Percentiles rank a stretch among this genome's conserved stretches.
Conservation (phyloP, 2,797 vertebrate species). For the Rhynchonycteris naso region DNA sequence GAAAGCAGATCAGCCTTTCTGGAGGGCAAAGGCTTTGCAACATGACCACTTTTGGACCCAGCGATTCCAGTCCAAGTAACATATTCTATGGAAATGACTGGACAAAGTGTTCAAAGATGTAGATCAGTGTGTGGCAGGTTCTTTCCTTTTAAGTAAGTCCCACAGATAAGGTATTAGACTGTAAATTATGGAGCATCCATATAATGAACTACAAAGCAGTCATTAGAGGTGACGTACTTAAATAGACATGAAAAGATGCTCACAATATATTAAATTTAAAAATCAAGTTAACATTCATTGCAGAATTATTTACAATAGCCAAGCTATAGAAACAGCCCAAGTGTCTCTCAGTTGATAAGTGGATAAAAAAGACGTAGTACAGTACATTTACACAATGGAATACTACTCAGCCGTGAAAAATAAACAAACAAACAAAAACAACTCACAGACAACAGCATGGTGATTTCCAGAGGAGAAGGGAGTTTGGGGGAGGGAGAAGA, state of each 20-base stretch:
- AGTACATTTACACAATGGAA: too few species aligned
- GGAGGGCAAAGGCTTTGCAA: neutral
- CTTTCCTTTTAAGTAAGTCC: neutral
- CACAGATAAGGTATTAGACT: neutral
- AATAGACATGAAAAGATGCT: neutral
- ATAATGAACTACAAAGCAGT: constrained; percentile 2
- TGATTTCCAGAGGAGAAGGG: too few species aligned
- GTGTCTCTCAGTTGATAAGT: too few species aligned
- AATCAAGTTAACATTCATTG: neutral
- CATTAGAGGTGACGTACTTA: neutral
- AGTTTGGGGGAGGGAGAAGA: too few species aligned
- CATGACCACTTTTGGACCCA: neutral
- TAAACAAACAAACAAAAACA: too few species aligned
- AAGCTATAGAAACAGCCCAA: too few species aligned
- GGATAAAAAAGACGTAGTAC: too few species aligned
- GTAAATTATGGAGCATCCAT: neutral
- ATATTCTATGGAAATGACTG: neutral
- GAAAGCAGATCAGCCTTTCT: neutral
- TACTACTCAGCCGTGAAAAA: too few species aligned
- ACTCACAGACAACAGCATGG: too few species aligned
- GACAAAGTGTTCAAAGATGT: neutral
- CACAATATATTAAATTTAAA: neutral
- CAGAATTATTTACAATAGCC: too few species aligned
- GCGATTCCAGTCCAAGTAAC: neutral
- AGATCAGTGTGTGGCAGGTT: neutral